Percentiles rank a stretch among this genome's conserved stretches.
These are phyloP conservation scores for Jaculus jaculus DNA, from an alignment of 2,113 vertebrate species.

Conservation along the genomic window DNA sequence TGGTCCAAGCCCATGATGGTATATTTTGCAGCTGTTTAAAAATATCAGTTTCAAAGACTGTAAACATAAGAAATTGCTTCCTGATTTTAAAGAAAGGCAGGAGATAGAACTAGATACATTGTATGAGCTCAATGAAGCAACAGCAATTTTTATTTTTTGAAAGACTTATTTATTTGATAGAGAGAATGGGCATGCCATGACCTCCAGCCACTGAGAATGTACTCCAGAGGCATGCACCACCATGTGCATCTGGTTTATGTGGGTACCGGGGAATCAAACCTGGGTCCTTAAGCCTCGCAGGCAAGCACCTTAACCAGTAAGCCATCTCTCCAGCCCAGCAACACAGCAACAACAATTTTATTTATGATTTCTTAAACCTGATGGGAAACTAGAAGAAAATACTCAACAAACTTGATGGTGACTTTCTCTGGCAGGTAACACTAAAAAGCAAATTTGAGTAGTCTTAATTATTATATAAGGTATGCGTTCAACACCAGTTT, in stretches of 20 bases:
- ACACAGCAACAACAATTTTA: slow-evolving; percentile 44
- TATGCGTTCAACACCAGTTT: not conserved
- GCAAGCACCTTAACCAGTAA: too few species aligned
- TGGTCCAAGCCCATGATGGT: not conserved
- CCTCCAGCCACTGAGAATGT: too few species aligned
- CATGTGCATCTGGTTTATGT: too few species aligned
- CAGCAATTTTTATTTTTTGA: slow-evolving; percentile 43
- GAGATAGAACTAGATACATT: slow-evolving; percentile 34
- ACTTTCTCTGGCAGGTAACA: not conserved
- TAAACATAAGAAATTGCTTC: slow-evolving; percentile 23
- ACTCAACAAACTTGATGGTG: not conserved
- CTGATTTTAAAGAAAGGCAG: slow-evolving; percentile 27
- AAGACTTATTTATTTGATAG: too few species aligned
- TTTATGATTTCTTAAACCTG: slow-evolving; percentile 11
- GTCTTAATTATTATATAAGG: not conserved
- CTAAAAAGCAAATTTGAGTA: slow-evolving; percentile 36
- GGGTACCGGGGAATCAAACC: too few species aligned
- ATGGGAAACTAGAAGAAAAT: not conserved
- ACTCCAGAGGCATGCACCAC: too few species aligned
- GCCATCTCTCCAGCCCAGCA: not conserved
- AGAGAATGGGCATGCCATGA: too few species aligned
- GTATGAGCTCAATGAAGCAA: slow-evolving; percentile 13
- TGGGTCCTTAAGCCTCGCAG: too few species aligned
- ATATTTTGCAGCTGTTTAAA: slow-evolving; percentile 36
- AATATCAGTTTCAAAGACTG: slow-evolving; percentile 42